These are phyloP conservation scores for Drosophila robusta DNA, from an alignment of 2,888 invertebrate species.

Conservation along the genomic window DNA sequence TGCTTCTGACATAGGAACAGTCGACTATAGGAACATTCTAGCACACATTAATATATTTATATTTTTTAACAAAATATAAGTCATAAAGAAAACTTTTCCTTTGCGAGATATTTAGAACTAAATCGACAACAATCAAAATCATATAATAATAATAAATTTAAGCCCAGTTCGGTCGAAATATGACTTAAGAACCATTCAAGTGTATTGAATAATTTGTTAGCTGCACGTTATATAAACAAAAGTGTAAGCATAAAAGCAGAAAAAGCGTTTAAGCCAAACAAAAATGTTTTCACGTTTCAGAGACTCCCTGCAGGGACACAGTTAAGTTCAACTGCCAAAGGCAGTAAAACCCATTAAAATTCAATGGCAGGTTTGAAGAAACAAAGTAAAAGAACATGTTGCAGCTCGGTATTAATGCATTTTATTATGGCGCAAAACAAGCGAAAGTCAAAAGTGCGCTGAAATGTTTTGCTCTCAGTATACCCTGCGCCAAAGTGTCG, in stretches of 20 bases:
- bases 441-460: neutral
- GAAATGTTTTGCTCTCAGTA: neutral
- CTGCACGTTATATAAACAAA: neutral
- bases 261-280: neutral
- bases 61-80: no score
- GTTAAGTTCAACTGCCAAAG: no score
- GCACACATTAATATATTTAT: no score
- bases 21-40: no score
- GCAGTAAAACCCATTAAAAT: slow-evolving; percentile 1
- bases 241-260: neutral
- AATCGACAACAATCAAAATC: no score
- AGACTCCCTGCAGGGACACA: neutral
- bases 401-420: neutral
- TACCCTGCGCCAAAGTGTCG: slow-evolving; percentile 2
- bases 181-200: no score
- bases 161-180: no score
- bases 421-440: neutral
- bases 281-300: neutral
- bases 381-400: slow-evolving; percentile 4
- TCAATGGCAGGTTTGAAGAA: neutral
- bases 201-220: no score
- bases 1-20: no score
- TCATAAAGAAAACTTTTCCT: no score
- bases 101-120: no score
- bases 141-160: no score